Evolutionary conservation across 2,888 invertebrate genomes (phyloP).

Genomic region (Philaethria dido): DNA sequence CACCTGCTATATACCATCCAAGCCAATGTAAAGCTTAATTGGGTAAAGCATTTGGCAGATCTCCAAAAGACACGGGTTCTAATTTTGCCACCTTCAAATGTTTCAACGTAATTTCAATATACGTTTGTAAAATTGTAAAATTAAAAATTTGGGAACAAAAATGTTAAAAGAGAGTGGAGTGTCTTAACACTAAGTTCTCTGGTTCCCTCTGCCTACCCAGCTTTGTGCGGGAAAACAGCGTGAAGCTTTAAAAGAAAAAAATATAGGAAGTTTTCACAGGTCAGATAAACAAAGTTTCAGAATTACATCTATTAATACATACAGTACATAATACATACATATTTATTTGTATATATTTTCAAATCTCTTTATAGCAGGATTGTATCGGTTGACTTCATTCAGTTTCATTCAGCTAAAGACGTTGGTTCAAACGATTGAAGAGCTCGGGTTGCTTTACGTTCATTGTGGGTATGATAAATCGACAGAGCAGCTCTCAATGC

Average conservation of each 20-base stretch:
- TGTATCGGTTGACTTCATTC: slow-evolving; percentile 1
- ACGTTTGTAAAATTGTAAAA: too few species aligned
- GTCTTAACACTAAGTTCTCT: too few species aligned
- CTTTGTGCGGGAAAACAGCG: too few species aligned
- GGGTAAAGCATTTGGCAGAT: not conserved
- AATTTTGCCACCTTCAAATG: not conserved
- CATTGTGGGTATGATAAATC: not conserved
- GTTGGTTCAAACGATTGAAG: slow-evolving; percentile 10
- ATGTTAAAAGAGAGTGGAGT: too few species aligned
- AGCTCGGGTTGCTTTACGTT: not conserved
- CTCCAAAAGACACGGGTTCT: not conserved
- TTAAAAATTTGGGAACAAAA: too few species aligned
- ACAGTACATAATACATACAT: not conserved
- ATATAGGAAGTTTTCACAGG: too few species aligned
- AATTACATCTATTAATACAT: too few species aligned
- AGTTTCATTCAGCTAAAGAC: not conserved
- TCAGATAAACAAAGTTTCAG: too few species aligned
- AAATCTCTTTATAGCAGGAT: not conserved
- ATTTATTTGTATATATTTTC: not conserved
- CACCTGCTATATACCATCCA: not conserved
- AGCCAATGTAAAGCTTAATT: slow-evolving; percentile 2
- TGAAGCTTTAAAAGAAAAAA: too few species aligned
- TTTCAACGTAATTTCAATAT: not conserved
- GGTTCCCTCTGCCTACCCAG: too few species aligned
- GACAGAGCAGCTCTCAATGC: not conserved